Evolutionary conservation across 1,140 invertebrate species (phyloP), one percentile per base, ranked within the genome.

Genomic region (Rhagoletis pomonella): DNA sequence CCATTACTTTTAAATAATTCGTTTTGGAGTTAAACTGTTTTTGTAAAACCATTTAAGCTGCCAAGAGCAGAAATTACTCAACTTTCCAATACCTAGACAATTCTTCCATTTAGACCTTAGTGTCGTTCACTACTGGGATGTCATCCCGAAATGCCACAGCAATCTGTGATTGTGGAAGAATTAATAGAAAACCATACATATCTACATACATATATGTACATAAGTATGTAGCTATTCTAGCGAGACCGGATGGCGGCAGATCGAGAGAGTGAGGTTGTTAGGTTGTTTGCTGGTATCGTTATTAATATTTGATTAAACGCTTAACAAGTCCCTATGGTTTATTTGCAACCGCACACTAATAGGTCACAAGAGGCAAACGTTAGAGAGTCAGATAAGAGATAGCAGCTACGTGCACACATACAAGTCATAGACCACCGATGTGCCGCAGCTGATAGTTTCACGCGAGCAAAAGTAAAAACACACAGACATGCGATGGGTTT

Each of bases 271-370:
- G 29, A 67, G 0, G 14, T 29, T 0, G 19, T 29, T 59, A 19
- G 12, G 29, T 17, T 39, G 39, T 12, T 73, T 44, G 39, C 42
- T 73, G 14, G 39, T 73, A 14, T 14, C 12, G 67, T 14, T 29
- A 73, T 73, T 73, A 73, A 62, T 85, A 85, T 85, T 85, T 85
- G 55, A 85, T 85, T 85, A 85, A 85, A 85, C 81, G 50, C 55
- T 50, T 85, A 58, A 85, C 81, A 85, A 59, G 55, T 85, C 81
- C 50, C 81, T n/a, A 42, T 14, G 81, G 81, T 44, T n/a, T 73
- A 44, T 73, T 73, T 73, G 67, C 39, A 29, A 29, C 44, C 29
- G 4, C 67, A 44, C 67, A 17, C 67, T 47, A 73, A 73, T 44
- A 73, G 67, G 67, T n/a, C 67, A 44, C 67, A 44, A 44, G 67